These are phyloP conservation scores for Microplitis demolitor DNA, from an alignment of 1,140 invertebrate genomes.

Conservation along the genomic window DNA sequence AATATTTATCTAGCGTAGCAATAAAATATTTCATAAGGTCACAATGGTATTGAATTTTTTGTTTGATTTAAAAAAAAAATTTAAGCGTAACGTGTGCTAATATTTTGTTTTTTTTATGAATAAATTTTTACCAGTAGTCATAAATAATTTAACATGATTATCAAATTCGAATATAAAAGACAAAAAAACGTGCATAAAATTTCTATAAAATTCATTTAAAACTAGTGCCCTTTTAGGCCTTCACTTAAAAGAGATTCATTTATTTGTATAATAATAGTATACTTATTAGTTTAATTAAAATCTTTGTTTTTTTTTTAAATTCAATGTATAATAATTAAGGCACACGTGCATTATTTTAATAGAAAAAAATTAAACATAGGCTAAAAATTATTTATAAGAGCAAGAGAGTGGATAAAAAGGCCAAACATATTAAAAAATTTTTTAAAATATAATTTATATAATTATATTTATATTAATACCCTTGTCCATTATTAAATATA, in stretches of 20 bases:
- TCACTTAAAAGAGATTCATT: neutral
- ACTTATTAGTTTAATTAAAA: neutral
- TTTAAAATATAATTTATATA: neutral
- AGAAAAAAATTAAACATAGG: no score
- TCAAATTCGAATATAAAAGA: neutral
- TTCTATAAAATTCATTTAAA: no score
- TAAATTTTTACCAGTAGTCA: neutral
- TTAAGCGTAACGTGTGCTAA: neutral
- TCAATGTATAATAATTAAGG: conserved; percentile 9
- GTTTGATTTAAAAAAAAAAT: neutral
- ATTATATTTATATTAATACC: neutral
- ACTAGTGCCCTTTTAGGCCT: no score
- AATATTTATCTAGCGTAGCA: conserved; percentile 9
- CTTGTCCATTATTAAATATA: neutral
- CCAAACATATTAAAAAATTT: neutral
- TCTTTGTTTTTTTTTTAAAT: conserved; percentile 4
- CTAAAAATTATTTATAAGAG: neutral
- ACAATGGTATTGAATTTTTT: conserved; percentile 9
- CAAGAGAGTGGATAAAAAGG: neutral
- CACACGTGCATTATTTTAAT: conserved; percentile 10
- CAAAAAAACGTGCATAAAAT: no score
- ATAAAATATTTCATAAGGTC: conserved; percentile 18
- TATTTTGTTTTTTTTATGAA: neutral
- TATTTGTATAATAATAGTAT: neutral
- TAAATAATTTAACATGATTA: no score